Percentiles rank a stretch among this genome's conserved stretches.
phyloP scores from a whole-genome alignment of 64 coral and sea anemone genomes.

The Cladopsammia gracilis region DNA sequence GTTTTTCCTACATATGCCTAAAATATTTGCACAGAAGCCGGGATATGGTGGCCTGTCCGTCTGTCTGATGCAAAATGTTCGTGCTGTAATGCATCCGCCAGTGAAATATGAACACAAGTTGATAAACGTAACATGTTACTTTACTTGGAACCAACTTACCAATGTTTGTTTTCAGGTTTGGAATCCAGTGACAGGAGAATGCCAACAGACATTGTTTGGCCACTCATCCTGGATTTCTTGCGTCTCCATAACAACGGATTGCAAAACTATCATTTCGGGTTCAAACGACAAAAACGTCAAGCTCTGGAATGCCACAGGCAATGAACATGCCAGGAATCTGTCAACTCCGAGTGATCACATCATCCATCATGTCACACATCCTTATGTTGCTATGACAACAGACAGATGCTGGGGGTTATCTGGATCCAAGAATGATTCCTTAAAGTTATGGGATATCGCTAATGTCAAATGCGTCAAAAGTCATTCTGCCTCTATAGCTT shows the following conservation, averaged over 20 bases:
- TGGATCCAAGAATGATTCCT: conserved; percentile 81
- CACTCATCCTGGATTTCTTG: conserved; percentile 92
- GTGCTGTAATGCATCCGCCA: no score
- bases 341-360: conserved; percentile 76
- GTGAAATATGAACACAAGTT: no score
- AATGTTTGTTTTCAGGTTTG: conserved; percentile 54
- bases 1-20: no score
- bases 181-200: conserved; percentile 70
- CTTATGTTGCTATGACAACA: conserved; percentile 85
- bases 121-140: background rate
- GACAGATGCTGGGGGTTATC: conserved; percentile 74
- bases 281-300: conserved; percentile 94
- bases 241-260: conserved; percentile 77
- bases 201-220: conserved; percentile 81
- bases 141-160: background rate
- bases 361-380: conserved; percentile 77
- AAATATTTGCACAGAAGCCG: no score
- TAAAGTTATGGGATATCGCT: conserved; percentile 82
- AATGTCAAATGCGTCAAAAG: conserved; percentile 29
- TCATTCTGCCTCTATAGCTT: conserved; percentile 62
- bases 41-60: no score
- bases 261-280: conserved; percentile 86
- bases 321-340: conserved; percentile 23
- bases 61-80: no score
- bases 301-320: conserved; percentile 71